These are phyloP conservation scores for Orchestia grillus DNA, from an alignment of 1,140 invertebrate genomes.

Conservation along the genomic window DNA sequence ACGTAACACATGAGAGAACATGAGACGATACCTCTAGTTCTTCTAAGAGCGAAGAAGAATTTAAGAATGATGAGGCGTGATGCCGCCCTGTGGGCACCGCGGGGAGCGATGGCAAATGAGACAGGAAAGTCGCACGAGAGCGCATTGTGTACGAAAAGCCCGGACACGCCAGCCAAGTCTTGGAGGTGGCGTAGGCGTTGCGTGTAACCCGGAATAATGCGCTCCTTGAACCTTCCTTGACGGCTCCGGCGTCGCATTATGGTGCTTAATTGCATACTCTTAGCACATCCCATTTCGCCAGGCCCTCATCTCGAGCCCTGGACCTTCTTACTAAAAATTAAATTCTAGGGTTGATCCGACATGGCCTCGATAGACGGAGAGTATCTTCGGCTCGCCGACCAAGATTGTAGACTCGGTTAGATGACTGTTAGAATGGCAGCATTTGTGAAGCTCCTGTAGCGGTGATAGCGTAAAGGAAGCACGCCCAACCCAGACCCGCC, in stretches of 20 bases:
- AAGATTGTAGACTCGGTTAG: background rate
- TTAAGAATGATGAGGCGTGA: background rate
- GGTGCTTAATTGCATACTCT: constrained; percentile 45
- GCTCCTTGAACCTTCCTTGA: constrained; percentile 49
- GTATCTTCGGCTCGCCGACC: background rate
- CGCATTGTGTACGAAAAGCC: background rate
- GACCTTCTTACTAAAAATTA: constrained; percentile 50
- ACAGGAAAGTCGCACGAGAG: background rate
- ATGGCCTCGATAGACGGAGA: background rate
- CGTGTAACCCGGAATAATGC: constrained; percentile 3
- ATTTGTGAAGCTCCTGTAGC: constrained; percentile 15
- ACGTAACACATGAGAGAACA: background rate
- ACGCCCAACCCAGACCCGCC: background rate
- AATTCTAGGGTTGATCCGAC: constrained; percentile 14
- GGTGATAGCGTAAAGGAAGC: constrained; percentile 9
- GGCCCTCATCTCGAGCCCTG: constrained; percentile 14
- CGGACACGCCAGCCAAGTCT: background rate
- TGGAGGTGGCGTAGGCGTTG: constrained; percentile 14
- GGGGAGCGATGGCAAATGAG: background rate
- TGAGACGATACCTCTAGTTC: background rate
- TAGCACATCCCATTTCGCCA: constrained; percentile 31
- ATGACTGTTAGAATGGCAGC: constrained; percentile 6
- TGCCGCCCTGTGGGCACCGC: background rate
- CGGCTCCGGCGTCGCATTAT: constrained; percentile 36
- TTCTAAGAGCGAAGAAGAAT: background rate